Evolutionary conservation across 2,113 vertebrate species (phyloP), one percentile per base, ranked within the genome.

Genomic region (Hippocampus barbouri): DNA sequence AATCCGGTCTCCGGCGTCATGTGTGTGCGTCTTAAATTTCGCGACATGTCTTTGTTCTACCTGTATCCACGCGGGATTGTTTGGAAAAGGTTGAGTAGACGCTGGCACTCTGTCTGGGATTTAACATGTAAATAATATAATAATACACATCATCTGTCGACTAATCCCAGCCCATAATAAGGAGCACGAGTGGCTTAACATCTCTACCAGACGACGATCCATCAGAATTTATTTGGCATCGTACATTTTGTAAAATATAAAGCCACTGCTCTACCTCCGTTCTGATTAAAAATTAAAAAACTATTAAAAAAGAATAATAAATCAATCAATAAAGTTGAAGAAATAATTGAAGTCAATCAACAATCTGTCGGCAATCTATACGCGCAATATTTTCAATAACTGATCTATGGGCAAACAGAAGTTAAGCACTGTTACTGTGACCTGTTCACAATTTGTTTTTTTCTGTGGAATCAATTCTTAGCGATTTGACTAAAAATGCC

Each of bases 121-220:
- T 87, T 77, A 66, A 80, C 56, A 59, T 27, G 56, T 59, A 59
- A 59, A 59, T 59, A 59, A 27, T 59, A 86, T 80, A 79, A 74
- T 67, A 86, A 85, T 45, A 54, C 70, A 79, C 71, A 86, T 83
- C 80, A 87, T 87, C 84, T 84, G 78, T 72, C 71, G 81, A 78
- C 83, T 88, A 86, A 89, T 84, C 81, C 87, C 60, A 51, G 71
- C 81, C 51, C 47, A 72, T 85, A 89, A 88, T 89, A 81, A 85
- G 75, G 71, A 69, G 82, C 72, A 70, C 80, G 79, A 77, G 59
- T 70, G 70, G 75, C 69, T 54, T 47, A 8, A 74, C 75, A 75
- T 79, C 83, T 79, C 65, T 79, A 70, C 68, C 67, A 85, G 76
- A 81, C 12, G 3, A 67, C 81, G 45, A 77, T 70, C 72, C 61